These are phyloP conservation scores for Rhineura floridana DNA, from an alignment of 2,113 vertebrate species.

Conservation along the genomic window DNA sequence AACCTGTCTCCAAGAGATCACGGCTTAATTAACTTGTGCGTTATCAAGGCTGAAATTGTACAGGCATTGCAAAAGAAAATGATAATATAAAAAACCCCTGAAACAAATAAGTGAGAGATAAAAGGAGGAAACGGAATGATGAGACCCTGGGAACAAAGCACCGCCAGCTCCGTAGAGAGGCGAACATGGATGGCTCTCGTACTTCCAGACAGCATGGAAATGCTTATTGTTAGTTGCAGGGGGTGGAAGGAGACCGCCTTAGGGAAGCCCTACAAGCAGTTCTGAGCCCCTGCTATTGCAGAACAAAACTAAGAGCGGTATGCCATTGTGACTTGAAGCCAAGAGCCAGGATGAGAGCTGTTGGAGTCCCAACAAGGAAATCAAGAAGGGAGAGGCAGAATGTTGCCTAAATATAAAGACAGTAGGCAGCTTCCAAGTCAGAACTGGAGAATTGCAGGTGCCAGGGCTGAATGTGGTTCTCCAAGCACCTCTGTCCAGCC, in stretches of 20 bases:
- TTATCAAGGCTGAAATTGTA: constrained; percentile 71
- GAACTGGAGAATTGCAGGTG: no score
- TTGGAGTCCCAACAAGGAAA: no score
- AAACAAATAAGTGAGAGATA: constrained; percentile 29
- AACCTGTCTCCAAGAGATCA: constrained; percentile 77
- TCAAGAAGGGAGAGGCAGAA: neutral
- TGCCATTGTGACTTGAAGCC: no score
- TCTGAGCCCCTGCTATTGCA: neutral
- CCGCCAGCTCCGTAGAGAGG: neutral
- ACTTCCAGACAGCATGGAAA: neutral
- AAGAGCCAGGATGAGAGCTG: no score
- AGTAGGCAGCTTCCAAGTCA: neutral
- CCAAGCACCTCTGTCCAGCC: no score
- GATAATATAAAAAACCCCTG: constrained; percentile 11
- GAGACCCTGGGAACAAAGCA: constrained; percentile 50
- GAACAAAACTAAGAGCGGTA: no score
- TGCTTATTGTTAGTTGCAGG: fast-evolving
- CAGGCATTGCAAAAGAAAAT: constrained; percentile 56
- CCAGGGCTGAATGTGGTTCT: no score
- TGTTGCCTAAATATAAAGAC: neutral
- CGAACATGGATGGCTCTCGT: fast-evolving
- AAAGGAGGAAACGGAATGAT: constrained; percentile 59
- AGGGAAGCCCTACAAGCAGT: fast-evolving
- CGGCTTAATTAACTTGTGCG: constrained; percentile 77
- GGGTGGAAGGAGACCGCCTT: neutral